phyloP scores from a whole-genome alignment of 30 jellyfish, hydroid and myxozoan species.

The Aurelia sp. region DNA sequence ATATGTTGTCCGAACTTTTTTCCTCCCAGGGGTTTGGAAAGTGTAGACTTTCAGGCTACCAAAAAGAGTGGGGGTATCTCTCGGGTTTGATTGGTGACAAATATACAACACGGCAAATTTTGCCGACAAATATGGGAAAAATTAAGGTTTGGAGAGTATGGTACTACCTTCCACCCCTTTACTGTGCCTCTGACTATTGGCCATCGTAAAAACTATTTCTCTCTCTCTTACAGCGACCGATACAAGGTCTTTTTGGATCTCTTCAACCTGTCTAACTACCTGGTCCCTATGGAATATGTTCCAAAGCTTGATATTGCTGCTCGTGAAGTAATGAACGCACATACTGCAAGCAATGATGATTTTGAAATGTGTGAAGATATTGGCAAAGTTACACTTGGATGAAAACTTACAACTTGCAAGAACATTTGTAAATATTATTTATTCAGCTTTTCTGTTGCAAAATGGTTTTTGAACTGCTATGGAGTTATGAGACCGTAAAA shows the following conservation, averaged over 20 bases:
- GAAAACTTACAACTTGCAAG: too few species aligned
- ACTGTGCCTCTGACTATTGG: background rate
- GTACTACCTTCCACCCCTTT: background rate
- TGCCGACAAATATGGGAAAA: too few species aligned
- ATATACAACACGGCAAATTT: too few species aligned
- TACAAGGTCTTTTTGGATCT: constrained; percentile 88
- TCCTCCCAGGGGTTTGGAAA: too few species aligned
- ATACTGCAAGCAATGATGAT: constrained; percentile 37
- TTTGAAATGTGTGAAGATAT: constrained; percentile 16
- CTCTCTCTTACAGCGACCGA: constrained; percentile 75
- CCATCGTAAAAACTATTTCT: background rate
- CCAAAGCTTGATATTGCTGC: constrained; percentile 71
- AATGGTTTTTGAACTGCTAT: too few species aligned
- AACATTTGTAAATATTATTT: too few species aligned
- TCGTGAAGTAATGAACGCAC: constrained; percentile 48
- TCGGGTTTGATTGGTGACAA: too few species aligned
- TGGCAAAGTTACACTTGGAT: background rate
- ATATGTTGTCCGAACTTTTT: too few species aligned
- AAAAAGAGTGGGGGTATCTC: too few species aligned
- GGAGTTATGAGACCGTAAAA: too few species aligned
- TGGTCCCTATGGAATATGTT: constrained; percentile 70
- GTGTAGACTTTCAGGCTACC: too few species aligned
- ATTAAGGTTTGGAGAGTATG: background rate
- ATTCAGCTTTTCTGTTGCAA: too few species aligned
- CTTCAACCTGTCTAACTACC: constrained; percentile 83